Evolutionary conservation across 2,888 invertebrate genomes (phyloP).

Genomic region (Tholera decimalis): DNA sequence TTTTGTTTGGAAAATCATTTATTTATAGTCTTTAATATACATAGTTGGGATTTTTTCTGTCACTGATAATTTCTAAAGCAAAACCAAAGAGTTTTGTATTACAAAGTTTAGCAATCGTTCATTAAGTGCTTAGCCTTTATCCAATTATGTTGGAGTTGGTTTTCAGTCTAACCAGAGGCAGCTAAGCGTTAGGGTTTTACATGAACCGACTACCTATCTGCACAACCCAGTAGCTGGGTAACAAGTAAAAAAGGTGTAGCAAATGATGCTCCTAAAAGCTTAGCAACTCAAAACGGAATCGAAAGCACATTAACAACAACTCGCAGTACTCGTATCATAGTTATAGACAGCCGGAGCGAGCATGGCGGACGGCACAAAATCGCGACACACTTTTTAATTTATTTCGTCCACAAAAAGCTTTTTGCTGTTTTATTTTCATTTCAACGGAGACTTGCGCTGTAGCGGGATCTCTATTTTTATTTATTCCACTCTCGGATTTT

Average conservation of each 20-base stretch:
- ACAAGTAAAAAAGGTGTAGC: background rate
- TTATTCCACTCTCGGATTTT: slow-evolving; percentile 85
- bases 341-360: slow-evolving; percentile 68
- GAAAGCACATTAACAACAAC: slow-evolving; percentile 65
- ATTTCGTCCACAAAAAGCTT: slow-evolving; percentile 91
- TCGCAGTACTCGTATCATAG: slow-evolving; percentile 70
- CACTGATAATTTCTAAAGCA: too few species aligned
- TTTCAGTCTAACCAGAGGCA: too few species aligned
- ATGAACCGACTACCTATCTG: too few species aligned
- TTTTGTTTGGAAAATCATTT: too few species aligned
- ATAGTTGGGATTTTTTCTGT: too few species aligned
- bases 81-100: too few species aligned
- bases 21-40: too few species aligned
- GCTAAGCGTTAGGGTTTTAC: too few species aligned
- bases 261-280: slow-evolving; percentile 34
- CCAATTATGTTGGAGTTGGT: too few species aligned
- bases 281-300: slow-evolving; percentile 56
- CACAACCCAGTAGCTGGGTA: too few species aligned
- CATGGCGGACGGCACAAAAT: slow-evolving; percentile 80
- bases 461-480: slow-evolving; percentile 91
- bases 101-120: too few species aligned
- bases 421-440: slow-evolving; percentile 90
- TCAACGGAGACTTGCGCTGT: slow-evolving; percentile 91
- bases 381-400: slow-evolving; percentile 91
- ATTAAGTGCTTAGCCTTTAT: too few species aligned